Conservation (phyloP, 2,797 vertebrate genomes). For the Hirundo rustica region DNA sequence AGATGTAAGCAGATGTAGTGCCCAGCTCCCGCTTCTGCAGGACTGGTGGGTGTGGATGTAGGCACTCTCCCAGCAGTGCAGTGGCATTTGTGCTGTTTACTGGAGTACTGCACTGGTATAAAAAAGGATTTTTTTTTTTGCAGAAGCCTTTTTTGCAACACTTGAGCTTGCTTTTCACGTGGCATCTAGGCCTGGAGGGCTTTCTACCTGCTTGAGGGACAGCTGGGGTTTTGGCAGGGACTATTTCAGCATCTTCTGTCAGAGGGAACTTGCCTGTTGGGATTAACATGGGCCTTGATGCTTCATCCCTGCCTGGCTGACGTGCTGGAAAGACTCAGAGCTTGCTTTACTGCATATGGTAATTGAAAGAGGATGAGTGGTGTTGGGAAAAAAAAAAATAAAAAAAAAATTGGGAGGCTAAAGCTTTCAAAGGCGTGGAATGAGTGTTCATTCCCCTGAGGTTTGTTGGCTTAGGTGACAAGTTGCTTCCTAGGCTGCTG, state of each 20-base stretch:
- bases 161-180: fast-evolving
- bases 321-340: neutral
- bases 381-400: neutral
- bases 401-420: neutral
- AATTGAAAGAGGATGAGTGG: neutral
- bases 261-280: neutral
- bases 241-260: neutral
- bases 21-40: neutral
- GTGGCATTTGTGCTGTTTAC: neutral
- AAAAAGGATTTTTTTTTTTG: neutral
- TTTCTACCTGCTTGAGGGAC: neutral
- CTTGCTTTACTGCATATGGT: neutral
- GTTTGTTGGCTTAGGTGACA: neutral
- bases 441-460: neutral
- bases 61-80: neutral
- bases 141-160: neutral
- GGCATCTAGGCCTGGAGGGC: neutral
- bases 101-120: neutral
- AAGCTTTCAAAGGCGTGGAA: neutral
- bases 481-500: neutral
- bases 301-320: neutral
- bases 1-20: neutral
- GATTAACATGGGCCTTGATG: neutral
- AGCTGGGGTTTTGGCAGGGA: neutral
- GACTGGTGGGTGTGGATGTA: fast-evolving